Evolutionary conservation across 2,888 invertebrate genomes (phyloP).

Genomic region (Barypeithes pellucidus): DNA sequence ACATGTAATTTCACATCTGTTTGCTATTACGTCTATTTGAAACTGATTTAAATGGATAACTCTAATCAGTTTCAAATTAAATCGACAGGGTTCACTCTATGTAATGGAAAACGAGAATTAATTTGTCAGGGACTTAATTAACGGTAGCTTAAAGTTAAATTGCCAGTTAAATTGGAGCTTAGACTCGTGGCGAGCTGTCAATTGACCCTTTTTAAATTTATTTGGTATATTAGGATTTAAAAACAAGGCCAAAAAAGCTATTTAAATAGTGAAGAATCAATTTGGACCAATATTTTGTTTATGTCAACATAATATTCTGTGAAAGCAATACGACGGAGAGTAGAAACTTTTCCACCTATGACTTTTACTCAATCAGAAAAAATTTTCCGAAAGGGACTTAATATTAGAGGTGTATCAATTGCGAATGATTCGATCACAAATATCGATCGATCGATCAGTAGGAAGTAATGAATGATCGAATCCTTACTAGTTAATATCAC

Average conservation of each 20-base stretch:
- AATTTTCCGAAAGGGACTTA: too few relatives aligned
- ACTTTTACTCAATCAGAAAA: too few relatives aligned
- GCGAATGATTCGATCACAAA: too few relatives aligned
- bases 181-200: background rate
- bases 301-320: too few relatives aligned
- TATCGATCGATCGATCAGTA: too few relatives aligned
- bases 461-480: too few relatives aligned
- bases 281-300: too few relatives aligned
- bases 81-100: slow-evolving; percentile 36
- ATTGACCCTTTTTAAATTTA: slow-evolving; percentile 17
- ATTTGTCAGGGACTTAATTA: slow-evolving; percentile 30
- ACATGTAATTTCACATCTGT: slow-evolving; percentile 24
- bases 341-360: too few relatives aligned
- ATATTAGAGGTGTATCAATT: too few relatives aligned
- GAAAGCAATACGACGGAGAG: too few relatives aligned
- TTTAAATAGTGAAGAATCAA: background rate
- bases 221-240: background rate
- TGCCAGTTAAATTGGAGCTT: slow-evolving; percentile 20
- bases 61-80: slow-evolving; percentile 44
- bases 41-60: slow-evolving; percentile 34
- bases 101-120: slow-evolving; percentile 47
- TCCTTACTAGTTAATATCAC: too few relatives aligned
- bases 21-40: slow-evolving; percentile 29
- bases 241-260: background rate
- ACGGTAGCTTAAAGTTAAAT: slow-evolving; percentile 33